These are phyloP conservation scores for Phymatocera aterrima DNA, from an alignment of 2,888 invertebrate species.

Conservation along the genomic window DNA sequence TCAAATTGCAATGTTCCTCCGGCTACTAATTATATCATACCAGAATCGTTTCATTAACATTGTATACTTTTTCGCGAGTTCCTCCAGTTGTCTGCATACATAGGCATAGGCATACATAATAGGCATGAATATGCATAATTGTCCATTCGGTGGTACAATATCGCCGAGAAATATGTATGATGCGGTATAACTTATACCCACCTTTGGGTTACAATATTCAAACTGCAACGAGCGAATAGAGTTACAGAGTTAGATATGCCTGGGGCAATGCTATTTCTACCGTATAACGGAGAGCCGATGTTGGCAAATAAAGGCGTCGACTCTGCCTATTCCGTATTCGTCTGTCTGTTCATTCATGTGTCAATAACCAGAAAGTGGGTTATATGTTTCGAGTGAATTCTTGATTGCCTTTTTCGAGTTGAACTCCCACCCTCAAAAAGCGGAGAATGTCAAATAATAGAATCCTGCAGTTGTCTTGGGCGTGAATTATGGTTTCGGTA, in stretches of 20 bases:
- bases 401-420: conserved; percentile 24
- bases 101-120: not conserved
- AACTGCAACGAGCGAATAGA: not conserved
- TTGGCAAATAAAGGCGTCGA: conserved; percentile 14
- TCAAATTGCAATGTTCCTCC: too few species aligned
- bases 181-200: not conserved
- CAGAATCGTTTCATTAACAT: too few species aligned
- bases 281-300: conserved; percentile 10
- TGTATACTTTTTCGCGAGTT: not conserved
- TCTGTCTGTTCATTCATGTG: conserved; percentile 13
- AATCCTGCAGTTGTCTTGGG: not conserved
- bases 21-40: too few species aligned
- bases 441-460: not conserved
- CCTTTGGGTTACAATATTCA: not conserved
- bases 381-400: conserved; percentile 9
- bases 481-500: not conserved
- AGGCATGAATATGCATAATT: not conserved
- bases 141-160: conserved; percentile 3
- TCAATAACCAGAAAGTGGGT: conserved; percentile 10
- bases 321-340: conserved; percentile 20
- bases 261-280: not conserved
- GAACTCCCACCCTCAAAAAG: not conserved
- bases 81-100: not conserved
- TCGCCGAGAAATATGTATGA: not conserved
- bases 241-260: not conserved